Percentiles rank a stretch among this genome's conserved stretches.
phyloP scores from a whole-genome alignment of 2,888 invertebrate genomes.

The Epicampocera succincta region DNA sequence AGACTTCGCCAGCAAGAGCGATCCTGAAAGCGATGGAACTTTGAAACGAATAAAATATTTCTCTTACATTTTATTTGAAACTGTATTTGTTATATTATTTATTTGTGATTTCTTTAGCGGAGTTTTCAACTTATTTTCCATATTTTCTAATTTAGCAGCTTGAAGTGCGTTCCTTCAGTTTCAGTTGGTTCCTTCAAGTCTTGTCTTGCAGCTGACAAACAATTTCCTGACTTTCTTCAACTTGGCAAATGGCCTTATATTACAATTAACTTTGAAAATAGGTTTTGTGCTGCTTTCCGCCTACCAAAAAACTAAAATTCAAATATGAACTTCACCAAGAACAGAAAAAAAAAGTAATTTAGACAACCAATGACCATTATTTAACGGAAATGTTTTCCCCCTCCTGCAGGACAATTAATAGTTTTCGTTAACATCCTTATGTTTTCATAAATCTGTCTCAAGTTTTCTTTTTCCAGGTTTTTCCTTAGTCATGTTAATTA shows the following conservation, averaged over 20 bases:
- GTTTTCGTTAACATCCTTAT: conserved; percentile 16
- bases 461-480: background rate
- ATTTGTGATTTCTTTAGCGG: too few species aligned
- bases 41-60: too few species aligned
- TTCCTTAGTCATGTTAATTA: conserved; percentile 30
- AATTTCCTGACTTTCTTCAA: conserved; percentile 25
- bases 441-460: conserved; percentile 36
- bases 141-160: background rate
- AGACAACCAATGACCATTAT: conserved; percentile 38
- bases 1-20: too few species aligned
- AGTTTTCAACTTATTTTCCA: too few species aligned
- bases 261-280: conserved; percentile 23
- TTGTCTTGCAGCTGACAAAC: background rate
- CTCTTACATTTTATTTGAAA: too few species aligned
- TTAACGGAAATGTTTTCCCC: conserved; percentile 15
- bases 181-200: conserved; percentile 25
- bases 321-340: conserved; percentile 14
- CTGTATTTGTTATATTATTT: too few species aligned
- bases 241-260: conserved; percentile 40
- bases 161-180: background rate
- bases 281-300: background rate
- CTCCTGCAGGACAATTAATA: conserved; percentile 31
- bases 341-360: conserved; percentile 23
- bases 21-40: too few species aligned
- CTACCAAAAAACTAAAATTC: background rate